Evolutionary conservation across 1,140 invertebrate genomes (phyloP).

Genomic region (Cephus cinctus): DNA sequence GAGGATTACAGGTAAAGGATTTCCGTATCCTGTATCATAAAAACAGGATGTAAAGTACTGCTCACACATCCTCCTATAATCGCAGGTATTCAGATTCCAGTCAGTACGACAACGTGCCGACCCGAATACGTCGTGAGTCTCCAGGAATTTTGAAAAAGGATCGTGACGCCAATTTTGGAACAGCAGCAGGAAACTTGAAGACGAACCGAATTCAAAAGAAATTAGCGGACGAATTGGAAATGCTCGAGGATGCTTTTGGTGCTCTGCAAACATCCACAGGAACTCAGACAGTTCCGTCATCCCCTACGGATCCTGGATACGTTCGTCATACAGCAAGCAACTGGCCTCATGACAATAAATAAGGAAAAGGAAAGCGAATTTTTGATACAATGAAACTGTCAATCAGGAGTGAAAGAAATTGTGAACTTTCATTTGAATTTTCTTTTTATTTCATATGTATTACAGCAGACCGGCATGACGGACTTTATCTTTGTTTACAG

Average conservation of each 20-base stretch:
- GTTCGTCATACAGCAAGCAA: constrained; percentile 67
- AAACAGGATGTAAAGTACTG: no score
- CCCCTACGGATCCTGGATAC: constrained; percentile 67
- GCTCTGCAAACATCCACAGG: constrained; percentile 52
- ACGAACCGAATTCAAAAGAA: no score
- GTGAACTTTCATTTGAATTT: constrained; percentile 15
- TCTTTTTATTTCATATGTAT: no score
- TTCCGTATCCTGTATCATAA: no score
- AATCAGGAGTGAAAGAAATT: neutral
- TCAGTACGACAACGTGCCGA: constrained; percentile 54
- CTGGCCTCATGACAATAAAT: constrained; percentile 60
- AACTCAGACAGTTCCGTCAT: constrained; percentile 56
- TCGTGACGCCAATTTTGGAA: no score
- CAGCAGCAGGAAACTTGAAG: no score
- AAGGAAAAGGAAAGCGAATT: constrained; percentile 11
- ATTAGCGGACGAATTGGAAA: constrained; percentile 50
- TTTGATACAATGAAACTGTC: neutral
- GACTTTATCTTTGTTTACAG: no score
- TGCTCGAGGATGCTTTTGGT: constrained; percentile 51
- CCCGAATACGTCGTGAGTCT: constrained; percentile 42
- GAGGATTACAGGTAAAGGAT: constrained; percentile 49
- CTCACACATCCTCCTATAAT: constrained; percentile 1
- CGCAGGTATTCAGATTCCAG: constrained; percentile 49
- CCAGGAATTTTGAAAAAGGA: constrained; percentile 40
- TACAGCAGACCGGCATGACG: no score